A percentile compares a stretch with the other conserved stretches of the same genome.
Conservation (phyloP, 2,888 invertebrate species). For the Eupeodes latifasciatus region DNA sequence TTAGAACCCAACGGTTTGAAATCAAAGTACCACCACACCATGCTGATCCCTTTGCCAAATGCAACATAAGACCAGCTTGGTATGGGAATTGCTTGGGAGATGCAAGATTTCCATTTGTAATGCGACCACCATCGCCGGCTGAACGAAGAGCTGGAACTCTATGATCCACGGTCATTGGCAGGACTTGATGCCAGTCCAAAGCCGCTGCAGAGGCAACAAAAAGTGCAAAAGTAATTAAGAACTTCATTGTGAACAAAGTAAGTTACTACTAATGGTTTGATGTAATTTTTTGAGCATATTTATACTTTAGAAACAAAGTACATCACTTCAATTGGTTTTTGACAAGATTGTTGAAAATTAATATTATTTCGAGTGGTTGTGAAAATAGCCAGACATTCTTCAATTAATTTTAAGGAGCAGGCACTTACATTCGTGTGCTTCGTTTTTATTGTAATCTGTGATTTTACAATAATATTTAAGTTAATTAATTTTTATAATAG, state of each 20-base stretch:
- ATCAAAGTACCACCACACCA: constrained; percentile 82
- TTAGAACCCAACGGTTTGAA: constrained; percentile 80
- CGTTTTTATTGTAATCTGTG: too few relatives aligned
- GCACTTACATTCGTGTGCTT: not conserved
- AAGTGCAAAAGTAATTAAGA: constrained; percentile 31
- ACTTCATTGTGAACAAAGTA: constrained; percentile 40
- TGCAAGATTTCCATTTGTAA: constrained; percentile 79
- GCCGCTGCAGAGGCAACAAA: constrained; percentile 36
- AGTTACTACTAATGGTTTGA: constrained; percentile 31
- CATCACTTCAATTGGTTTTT: not conserved
- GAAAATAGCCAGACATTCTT: not conserved
- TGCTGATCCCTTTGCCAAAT: constrained; percentile 68
- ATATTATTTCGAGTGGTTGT: not conserved
- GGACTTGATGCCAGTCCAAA: not conserved
- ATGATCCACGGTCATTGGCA: constrained; percentile 13
- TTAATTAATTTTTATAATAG: too few relatives aligned
- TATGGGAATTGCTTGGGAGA: constrained; percentile 80
- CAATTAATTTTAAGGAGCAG: too few relatives aligned
- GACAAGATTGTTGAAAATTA: constrained; percentile 8
- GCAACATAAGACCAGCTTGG: constrained; percentile 80
- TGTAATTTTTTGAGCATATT: not conserved
- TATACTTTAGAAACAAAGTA: constrained; percentile 18
- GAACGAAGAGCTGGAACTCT: constrained; percentile 10
- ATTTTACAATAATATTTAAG: too few relatives aligned
- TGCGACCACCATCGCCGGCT: constrained; percentile 77